These are phyloP conservation scores for Circaetus gallicus DNA, from an alignment of 2,113 vertebrate genomes.

Conservation along the genomic window DNA sequence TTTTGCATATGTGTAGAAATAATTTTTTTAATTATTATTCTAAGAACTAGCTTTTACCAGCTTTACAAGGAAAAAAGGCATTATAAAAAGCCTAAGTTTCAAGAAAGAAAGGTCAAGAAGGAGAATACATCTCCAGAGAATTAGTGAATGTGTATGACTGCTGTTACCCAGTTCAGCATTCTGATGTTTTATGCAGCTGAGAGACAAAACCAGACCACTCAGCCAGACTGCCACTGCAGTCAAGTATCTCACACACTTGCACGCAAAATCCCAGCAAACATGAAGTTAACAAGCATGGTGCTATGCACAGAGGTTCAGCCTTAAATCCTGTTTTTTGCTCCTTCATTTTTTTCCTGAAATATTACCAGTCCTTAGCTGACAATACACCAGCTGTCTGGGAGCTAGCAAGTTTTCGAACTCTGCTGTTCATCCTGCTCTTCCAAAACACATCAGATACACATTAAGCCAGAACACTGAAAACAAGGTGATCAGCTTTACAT, in stretches of 20 bases:
- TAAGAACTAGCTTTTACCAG: background rate
- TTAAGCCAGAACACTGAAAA: background rate
- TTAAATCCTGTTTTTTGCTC: background rate
- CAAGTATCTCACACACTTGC: background rate
- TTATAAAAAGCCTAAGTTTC: background rate
- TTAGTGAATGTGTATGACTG: background rate
- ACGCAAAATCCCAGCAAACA: background rate
- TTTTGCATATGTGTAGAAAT: background rate
- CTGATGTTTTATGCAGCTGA: background rate
- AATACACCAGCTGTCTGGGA: background rate
- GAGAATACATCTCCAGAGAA: background rate
- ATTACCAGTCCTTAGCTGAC: background rate
- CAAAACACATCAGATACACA: background rate
- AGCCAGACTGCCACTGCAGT: background rate
- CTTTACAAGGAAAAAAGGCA: background rate
- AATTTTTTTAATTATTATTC: background rate
- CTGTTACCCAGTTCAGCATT: background rate
- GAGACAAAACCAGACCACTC: background rate
- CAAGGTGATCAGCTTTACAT: background rate
- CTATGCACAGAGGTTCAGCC: background rate
- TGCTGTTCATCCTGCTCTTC: background rate
- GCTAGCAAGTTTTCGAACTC: background rate
- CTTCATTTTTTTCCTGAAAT: background rate
- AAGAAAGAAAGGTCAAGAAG: background rate
- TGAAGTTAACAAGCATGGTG: background rate